These are phyloP conservation scores for Scaptomyza montana DNA, from an alignment of 1,140 invertebrate species.

Conservation along the genomic window DNA sequence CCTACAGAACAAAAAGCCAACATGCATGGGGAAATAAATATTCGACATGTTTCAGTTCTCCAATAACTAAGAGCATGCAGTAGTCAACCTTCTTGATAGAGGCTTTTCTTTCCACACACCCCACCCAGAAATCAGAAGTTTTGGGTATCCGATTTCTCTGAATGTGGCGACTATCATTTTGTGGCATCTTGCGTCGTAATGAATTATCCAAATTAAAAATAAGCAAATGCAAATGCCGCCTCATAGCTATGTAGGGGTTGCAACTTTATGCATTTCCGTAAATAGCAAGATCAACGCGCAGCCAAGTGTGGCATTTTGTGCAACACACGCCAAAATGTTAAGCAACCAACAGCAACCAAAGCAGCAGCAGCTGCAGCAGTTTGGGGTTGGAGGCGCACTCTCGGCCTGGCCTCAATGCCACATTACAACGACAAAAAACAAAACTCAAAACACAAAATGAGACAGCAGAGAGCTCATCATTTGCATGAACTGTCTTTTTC, in stretches of 20 bases:
- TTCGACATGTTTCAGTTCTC: too few relatives aligned
- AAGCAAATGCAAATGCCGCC: conserved; percentile 55
- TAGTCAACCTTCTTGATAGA: not conserved
- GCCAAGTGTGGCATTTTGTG: conserved; percentile 71
- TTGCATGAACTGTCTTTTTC: conserved; percentile 53
- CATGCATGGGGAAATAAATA: too few relatives aligned
- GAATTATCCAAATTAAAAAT: conserved; percentile 69
- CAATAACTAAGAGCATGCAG: not conserved
- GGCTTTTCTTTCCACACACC: not conserved
- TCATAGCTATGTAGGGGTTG: conserved; percentile 71
- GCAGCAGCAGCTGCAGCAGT: not conserved
- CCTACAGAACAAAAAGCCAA: too few relatives aligned
- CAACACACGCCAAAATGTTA: conserved; percentile 74
- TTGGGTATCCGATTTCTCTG: conserved; percentile 4
- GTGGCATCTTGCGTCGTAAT: conserved; percentile 39
- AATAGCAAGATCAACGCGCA: conserved; percentile 57
- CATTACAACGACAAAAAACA: conserved; percentile 3
- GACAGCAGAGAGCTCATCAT: conserved; percentile 32
- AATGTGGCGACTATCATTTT: not conserved
- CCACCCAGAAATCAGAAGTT: conserved; percentile 5
- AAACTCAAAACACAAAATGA: not conserved
- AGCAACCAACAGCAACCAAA: conserved; percentile 1
- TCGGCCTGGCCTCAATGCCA: conserved; percentile 16
- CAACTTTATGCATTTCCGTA: conserved; percentile 42
- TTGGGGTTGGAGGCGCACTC: conserved; percentile 7